Conservation (phyloP, 2,797 vertebrate species). For the Sebastes itinus region DNA sequence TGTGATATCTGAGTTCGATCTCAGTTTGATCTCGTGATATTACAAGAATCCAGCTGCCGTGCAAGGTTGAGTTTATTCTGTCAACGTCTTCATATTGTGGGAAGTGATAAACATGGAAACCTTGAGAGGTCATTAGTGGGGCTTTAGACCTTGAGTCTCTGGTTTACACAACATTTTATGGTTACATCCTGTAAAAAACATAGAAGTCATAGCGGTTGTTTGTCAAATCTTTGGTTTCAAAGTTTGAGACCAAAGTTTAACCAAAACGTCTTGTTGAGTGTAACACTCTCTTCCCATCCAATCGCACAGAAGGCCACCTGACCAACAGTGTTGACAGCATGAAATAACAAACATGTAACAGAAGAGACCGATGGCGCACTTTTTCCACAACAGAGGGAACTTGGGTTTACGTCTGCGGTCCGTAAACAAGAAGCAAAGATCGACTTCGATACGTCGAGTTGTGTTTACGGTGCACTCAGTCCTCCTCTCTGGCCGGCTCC, state of each 20-base stretch:
- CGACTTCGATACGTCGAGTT: neutral
- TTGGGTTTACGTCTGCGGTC: constrained; percentile 18
- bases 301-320: constrained; percentile 10
- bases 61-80: neutral
- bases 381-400: constrained; percentile 14
- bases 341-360: constrained; percentile 33
- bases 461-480: constrained; percentile 19
- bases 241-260: neutral
- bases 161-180: neutral
- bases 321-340: constrained; percentile 31
- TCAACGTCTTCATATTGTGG: neutral
- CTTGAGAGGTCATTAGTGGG: neutral
- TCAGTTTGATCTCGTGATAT: neutral
- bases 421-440: constrained; percentile 21
- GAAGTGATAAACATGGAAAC: neutral
- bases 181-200: neutral
- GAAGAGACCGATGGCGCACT: neutral
- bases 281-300: neutral
- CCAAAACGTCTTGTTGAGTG: neutral
- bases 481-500: constrained; percentile 15
- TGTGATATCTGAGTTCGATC: neutral
- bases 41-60: neutral
- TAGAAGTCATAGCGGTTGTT: neutral
- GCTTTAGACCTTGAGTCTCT: neutral
- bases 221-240: neutral